Conservation (phyloP, 2,888 invertebrate species). For the Rutpela maculata region DNA sequence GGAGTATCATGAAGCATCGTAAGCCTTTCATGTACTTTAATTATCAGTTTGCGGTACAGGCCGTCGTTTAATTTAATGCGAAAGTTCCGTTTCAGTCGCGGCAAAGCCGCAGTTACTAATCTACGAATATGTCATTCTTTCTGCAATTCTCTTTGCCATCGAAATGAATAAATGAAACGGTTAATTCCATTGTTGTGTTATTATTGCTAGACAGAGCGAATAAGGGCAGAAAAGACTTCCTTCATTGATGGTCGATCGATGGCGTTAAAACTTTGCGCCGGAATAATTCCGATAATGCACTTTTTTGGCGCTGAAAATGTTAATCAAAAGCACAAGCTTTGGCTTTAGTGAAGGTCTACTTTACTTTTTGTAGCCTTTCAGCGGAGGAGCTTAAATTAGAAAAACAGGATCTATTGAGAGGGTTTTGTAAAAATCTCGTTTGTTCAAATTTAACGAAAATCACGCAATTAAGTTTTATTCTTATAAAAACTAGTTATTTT, state of each 20-base stretch:
- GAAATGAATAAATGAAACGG: constrained; percentile 6
- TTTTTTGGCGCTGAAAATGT: background rate
- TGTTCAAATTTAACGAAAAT: background rate
- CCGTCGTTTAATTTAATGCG: constrained; percentile 13
- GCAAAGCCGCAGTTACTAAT: constrained; percentile 20
- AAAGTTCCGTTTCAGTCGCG: background rate
- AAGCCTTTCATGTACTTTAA: background rate
- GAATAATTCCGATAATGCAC: constrained; percentile 5
- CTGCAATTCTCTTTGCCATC: background rate
- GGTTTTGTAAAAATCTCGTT: background rate
- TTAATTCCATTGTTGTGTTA: constrained; percentile 7
- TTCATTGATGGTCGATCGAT: constrained; percentile 12
- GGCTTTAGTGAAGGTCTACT: background rate
- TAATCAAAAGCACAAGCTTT: constrained; percentile 23
- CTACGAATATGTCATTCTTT: background rate
- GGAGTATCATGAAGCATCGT: constrained; percentile 7
- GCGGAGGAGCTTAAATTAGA: background rate
- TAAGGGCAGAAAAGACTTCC: background rate
- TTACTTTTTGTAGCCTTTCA: constrained; percentile 9
- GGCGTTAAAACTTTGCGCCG: background rate
- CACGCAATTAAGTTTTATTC: background rate
- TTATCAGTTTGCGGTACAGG: constrained; percentile 6
- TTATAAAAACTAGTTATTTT: background rate
- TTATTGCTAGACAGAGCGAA: background rate
- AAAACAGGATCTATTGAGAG: background rate